phyloP scores from a whole-genome alignment of 2,113 vertebrate genomes.

The Isurus oxyrinchus region DNA sequence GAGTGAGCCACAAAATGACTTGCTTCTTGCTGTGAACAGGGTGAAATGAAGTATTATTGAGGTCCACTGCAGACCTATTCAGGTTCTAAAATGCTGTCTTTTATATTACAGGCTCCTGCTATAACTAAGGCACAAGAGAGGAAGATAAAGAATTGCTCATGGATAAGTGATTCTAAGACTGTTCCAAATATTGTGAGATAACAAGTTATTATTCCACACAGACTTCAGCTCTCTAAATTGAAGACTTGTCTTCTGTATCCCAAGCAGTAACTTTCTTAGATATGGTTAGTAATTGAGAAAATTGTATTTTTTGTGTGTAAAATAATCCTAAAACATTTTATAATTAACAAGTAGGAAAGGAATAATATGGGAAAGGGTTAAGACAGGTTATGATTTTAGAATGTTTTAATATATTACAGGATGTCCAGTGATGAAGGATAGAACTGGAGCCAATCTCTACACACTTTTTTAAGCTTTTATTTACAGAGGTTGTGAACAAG shows the following conservation, averaged over 20 bases:
- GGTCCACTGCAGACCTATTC: not conserved
- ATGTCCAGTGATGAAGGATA: not conserved
- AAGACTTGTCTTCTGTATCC: too few relatives aligned
- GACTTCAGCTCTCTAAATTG: not conserved
- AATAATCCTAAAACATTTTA: not conserved
- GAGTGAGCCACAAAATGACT: conserved; percentile 33
- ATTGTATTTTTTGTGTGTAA: not conserved
- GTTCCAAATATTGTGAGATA: not conserved
- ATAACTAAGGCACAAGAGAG: not conserved
- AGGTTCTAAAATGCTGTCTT: not conserved
- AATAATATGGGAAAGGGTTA: not conserved
- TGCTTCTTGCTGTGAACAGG: conserved; percentile 15
- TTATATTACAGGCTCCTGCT: not conserved
- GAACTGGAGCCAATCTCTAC: too few relatives aligned
- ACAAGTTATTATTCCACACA: not conserved
- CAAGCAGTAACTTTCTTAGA: not conserved
- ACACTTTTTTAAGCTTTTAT: not conserved
- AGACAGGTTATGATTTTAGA: not conserved
- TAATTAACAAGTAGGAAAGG: not conserved
- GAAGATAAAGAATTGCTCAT: not conserved
- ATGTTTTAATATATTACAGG: not conserved
- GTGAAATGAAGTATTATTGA: conserved; percentile 20
- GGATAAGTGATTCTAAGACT: not conserved
- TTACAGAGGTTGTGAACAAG: not conserved
- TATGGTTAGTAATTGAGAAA: not conserved